A percentile compares a stretch with the other conserved stretches of the same genome.
These are phyloP conservation scores for Empidonax traillii DNA, from an alignment of 2,113 vertebrate genomes.

Conservation along the genomic window DNA sequence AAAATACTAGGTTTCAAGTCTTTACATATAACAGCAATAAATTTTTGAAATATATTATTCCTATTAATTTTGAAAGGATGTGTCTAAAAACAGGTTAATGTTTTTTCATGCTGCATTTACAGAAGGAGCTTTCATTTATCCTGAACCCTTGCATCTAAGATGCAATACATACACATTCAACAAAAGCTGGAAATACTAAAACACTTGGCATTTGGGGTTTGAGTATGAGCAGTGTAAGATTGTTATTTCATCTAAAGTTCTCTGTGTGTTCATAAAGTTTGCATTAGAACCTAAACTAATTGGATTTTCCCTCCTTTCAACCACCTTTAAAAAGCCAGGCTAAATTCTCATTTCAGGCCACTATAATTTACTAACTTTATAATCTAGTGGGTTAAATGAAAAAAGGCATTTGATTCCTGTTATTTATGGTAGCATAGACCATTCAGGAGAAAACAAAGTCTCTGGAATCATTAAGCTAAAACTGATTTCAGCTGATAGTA, in stretches of 20 bases:
- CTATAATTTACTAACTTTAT: background rate
- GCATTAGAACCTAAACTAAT: background rate
- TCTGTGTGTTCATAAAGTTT: background rate
- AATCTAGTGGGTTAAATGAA: background rate
- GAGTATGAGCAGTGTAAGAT: background rate
- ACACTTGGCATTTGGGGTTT: background rate
- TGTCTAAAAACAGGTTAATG: background rate
- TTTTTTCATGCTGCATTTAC: background rate
- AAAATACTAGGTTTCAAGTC: background rate
- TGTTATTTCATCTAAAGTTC: background rate
- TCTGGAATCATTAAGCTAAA: background rate
- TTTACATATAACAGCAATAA: background rate
- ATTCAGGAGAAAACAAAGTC: background rate
- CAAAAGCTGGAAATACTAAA: background rate
- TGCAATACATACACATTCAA: background rate
- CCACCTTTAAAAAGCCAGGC: background rate
- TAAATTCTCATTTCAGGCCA: background rate
- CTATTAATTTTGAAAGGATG: background rate
- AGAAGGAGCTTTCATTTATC: background rate
- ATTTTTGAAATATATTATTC: fast-evolving
- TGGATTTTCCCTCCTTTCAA: background rate
- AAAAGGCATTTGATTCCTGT: background rate
- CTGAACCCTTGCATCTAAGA: background rate
- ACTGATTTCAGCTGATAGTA: background rate
- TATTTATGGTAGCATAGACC: background rate